Conservation (phyloP, 2,113 vertebrate species). For the Clarias magur region DNA sequence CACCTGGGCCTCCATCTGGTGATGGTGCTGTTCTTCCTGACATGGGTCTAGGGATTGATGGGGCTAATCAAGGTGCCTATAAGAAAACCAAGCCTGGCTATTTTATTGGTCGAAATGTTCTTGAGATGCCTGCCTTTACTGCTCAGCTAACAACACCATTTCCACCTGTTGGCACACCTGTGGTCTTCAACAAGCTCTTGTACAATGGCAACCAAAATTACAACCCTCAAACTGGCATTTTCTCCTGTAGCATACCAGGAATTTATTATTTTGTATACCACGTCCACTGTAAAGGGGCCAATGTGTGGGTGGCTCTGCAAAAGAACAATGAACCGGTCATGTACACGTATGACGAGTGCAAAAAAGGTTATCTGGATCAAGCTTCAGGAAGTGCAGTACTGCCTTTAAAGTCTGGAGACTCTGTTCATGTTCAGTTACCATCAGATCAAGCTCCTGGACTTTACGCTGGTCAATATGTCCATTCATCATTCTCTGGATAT, state of each 20-base stretch:
- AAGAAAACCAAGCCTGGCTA: conserved; percentile 78
- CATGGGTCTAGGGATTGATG: conserved; percentile 73
- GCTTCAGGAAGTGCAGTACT: conserved; percentile 94
- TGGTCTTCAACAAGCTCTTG: conserved; percentile 93
- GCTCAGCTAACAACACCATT: conserved; percentile 90
- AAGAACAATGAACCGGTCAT: conserved; percentile 95
- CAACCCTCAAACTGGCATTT: conserved; percentile 89
- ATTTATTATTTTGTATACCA: conserved; percentile 97
- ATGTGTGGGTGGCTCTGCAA: conserved; percentile 94
- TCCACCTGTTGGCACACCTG: conserved; percentile 85
- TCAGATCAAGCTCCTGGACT: conserved; percentile 96
- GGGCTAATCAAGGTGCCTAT: conserved; percentile 71
- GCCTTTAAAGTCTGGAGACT: conserved; percentile 83
- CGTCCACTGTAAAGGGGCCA: conserved; percentile 93
- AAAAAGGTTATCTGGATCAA: conserved; percentile 95
- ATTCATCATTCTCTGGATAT: conserved; percentile 96
- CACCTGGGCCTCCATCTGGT: conserved; percentile 74
- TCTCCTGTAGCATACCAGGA: conserved; percentile 91
- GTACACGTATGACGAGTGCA: conserved; percentile 98
- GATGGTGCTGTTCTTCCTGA: conserved; percentile 82
- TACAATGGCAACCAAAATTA: conserved; percentile 95
- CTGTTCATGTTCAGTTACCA: conserved; percentile 90
- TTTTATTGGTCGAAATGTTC: conserved; percentile 53
- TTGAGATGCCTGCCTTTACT: conserved; percentile 91
- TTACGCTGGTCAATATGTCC: conserved; percentile 93